These are phyloP conservation scores for Drosophila rubida DNA, from an alignment of 2,888 invertebrate genomes.

Conservation along the genomic window DNA sequence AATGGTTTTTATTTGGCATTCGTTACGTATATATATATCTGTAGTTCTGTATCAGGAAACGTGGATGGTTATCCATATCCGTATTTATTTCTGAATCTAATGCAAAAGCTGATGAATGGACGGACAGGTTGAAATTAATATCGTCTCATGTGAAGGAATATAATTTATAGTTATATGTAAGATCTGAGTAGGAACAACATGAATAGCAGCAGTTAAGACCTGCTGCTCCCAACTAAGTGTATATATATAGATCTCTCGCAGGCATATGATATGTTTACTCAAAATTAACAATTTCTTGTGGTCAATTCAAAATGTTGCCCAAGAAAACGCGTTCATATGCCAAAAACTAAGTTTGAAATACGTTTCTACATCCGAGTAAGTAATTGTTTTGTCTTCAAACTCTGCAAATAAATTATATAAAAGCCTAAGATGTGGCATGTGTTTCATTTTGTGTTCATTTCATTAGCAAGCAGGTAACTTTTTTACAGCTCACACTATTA, in stretches of 20 bases:
- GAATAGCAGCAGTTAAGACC: conserved; percentile 18
- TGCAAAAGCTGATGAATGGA: conserved; percentile 67
- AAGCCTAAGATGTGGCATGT: conserved; percentile 43
- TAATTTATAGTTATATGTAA: conserved; percentile 13
- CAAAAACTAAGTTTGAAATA: conserved; percentile 17
- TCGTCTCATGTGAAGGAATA: conserved; percentile 20
- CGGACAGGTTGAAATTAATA: conserved; percentile 72
- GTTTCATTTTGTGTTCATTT: conserved; percentile 48
- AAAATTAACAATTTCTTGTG: conserved; percentile 22
- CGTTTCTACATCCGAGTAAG: conserved; percentile 9
- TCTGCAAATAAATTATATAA: conserved; percentile 56
- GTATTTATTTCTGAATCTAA: conserved; percentile 26
- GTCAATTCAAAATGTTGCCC: conserved; percentile 67
- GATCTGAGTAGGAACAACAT: conserved; percentile 66
- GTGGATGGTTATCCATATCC: conserved; percentile 45
- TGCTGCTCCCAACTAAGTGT: conserved; percentile 21
- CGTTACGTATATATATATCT: conserved; percentile 35
- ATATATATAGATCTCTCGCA: conserved; percentile 16
- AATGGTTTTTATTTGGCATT: conserved; percentile 27
- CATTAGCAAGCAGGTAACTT: conserved; percentile 84
- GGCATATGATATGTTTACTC: conserved; percentile 61
- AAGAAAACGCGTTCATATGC: conserved; percentile 27
- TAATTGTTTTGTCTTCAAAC: conserved; percentile 20
- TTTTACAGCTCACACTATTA: conserved; percentile 85
- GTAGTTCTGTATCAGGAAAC: conserved; percentile 32